These are phyloP conservation scores for Balaenoptera acutorostrata DNA, from an alignment of 2,113 vertebrate species.

Conservation along the genomic window DNA sequence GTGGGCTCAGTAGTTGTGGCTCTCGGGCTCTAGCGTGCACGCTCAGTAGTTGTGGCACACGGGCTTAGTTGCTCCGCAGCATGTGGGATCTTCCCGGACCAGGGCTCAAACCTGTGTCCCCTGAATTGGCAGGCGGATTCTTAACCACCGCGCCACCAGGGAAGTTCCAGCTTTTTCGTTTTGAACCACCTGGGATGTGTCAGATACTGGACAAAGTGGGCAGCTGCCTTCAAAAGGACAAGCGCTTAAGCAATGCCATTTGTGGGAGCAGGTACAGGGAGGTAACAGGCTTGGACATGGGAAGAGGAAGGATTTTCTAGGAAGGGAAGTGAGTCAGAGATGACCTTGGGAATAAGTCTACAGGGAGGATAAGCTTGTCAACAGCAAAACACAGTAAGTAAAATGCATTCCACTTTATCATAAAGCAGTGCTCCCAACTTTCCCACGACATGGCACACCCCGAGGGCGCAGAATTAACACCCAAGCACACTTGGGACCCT, in stretches of 20 bases:
- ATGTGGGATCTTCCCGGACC: too few relatives aligned
- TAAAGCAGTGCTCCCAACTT: background rate
- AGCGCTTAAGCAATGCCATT: background rate
- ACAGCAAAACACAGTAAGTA: background rate
- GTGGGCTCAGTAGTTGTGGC: too few relatives aligned
- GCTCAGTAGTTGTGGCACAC: too few relatives aligned
- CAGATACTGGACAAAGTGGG: background rate
- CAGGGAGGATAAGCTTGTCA: background rate
- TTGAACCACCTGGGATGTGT: background rate
- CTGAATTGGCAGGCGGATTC: too few relatives aligned
- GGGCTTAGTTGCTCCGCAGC: too few relatives aligned
- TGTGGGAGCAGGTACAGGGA: background rate
- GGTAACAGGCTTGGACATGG: background rate
- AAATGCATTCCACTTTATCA: background rate
- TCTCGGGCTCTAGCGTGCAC: too few relatives aligned
- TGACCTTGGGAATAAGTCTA: background rate
- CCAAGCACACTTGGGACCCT: background rate
- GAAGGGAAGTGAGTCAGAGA: background rate
- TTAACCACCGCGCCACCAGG: too few relatives aligned
- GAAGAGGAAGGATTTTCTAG: background rate
- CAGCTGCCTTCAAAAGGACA: background rate
- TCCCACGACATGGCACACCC: background rate
- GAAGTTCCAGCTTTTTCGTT: background rate
- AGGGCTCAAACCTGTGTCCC: too few relatives aligned
- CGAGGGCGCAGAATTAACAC: fast-evolving